Conservation (phyloP, 2,888 invertebrate genomes). For the Xanthostigma xanthostigma region DNA sequence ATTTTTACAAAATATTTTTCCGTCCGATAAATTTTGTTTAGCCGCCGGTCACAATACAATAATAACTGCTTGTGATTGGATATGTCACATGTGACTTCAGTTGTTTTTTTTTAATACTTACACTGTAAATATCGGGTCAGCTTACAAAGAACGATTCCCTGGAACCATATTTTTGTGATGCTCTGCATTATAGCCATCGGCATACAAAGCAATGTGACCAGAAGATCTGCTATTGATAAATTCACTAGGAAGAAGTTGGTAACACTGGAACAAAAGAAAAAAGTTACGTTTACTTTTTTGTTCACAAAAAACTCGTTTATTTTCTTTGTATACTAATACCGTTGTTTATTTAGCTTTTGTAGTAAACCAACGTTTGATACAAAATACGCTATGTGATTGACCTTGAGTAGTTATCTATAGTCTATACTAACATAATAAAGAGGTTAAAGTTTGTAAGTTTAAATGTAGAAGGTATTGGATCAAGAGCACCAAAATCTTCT, state of each 20-base stretch:
- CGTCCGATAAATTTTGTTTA: too few relatives aligned
- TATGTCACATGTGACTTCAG: too few relatives aligned
- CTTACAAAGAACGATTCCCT: slow-evolving; percentile 61
- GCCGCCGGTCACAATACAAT: too few relatives aligned
- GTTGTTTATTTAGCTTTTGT: too few relatives aligned
- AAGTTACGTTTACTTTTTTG: not conserved
- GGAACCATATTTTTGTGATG: slow-evolving; percentile 52
- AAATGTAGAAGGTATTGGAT: too few relatives aligned
- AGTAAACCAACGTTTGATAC: not conserved
- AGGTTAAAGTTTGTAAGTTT: too few relatives aligned
- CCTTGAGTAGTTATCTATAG: too few relatives aligned
- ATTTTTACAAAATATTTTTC: too few relatives aligned
- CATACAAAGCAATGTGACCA: slow-evolving; percentile 62
- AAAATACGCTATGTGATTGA: too few relatives aligned
- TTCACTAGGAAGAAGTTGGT: slow-evolving; percentile 66
- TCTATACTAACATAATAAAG: too few relatives aligned
- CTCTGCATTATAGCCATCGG: slow-evolving; percentile 56
- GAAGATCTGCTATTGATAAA: slow-evolving; percentile 53
- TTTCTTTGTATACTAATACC: slow-evolving; percentile 2
- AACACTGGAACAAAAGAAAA: slow-evolving; percentile 39
- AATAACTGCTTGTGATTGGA: too few relatives aligned
- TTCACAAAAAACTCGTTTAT: slow-evolving; percentile 10
- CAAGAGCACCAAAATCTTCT: too few relatives aligned
- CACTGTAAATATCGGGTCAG: slow-evolving; percentile 59
- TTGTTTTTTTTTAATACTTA: slow-evolving; percentile 24